These are phyloP conservation scores for Falco berigora DNA, from an alignment of 2,797 vertebrate genomes.

Conservation along the genomic window DNA sequence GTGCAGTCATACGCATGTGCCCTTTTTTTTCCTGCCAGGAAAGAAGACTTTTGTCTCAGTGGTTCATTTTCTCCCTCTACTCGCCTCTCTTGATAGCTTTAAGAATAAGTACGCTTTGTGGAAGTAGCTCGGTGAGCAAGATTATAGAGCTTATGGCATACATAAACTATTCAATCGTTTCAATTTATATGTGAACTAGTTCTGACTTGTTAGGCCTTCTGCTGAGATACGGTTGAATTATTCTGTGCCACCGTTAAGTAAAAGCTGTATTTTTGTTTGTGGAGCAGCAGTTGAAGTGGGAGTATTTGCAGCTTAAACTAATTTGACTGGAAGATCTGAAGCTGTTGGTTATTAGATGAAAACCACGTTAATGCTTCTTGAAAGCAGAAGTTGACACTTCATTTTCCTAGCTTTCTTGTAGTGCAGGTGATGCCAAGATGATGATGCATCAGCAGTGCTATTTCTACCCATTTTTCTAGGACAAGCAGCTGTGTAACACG, in stretches of 20 bases:
- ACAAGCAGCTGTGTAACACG: not conserved
- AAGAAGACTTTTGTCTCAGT: not conserved
- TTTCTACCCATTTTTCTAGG: constrained; percentile 48
- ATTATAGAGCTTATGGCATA: not conserved
- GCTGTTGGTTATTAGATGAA: constrained; percentile 15
- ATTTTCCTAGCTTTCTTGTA: constrained; percentile 1
- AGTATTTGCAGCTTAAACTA: constrained; percentile 32
- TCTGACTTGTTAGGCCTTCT: not conserved
- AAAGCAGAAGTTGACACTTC: constrained; percentile 9
- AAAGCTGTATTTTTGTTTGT: constrained; percentile 22
- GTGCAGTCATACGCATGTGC: not conserved
- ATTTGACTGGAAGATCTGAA: constrained; percentile 68
- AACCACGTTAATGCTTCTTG: not conserved
- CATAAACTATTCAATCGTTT: not conserved
- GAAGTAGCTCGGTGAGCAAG: not conserved
- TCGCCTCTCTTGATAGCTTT: not conserved
- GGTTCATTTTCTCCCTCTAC: not conserved
- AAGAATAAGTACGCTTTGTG: not conserved
- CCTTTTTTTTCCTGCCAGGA: not conserved
- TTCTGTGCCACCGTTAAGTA: not conserved
- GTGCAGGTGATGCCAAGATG: constrained; percentile 21
- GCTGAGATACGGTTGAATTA: not conserved
- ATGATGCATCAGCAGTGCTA: constrained; percentile 31
- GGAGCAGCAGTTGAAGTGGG: constrained; percentile 37
- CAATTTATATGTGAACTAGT: not conserved